Percentiles rank a stretch among this genome's conserved stretches.
Evolutionary conservation across 2,797 vertebrate genomes (phyloP).

Genomic region (Hippoglossus hippoglossus): DNA sequence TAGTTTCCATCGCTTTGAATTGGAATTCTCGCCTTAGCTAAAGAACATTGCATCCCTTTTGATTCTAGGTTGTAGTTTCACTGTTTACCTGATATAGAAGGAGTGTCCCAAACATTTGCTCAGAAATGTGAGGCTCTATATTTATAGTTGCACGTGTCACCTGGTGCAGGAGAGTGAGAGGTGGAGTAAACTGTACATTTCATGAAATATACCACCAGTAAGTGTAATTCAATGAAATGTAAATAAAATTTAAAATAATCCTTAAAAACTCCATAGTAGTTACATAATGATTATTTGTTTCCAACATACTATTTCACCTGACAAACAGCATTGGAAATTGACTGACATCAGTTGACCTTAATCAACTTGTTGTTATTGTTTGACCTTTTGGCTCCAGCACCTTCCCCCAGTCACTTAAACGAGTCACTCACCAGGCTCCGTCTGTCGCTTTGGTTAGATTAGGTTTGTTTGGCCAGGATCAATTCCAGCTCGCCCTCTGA

Average conservation of each 20-base stretch:
- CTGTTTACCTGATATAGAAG: too few relatives aligned
- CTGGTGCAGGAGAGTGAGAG: not conserved
- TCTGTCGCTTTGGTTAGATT: constrained; percentile 48
- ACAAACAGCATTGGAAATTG: not conserved
- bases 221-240: not conserved
- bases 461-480: constrained; percentile 57
- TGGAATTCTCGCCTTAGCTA: too few relatives aligned
- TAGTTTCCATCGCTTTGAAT: too few relatives aligned
- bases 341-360: not conserved
- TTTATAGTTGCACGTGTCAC: not conserved
- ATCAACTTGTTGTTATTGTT: not conserved
- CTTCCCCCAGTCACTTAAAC: constrained; percentile 34
- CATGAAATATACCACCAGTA: not conserved
- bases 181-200: not conserved
- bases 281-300: too few relatives aligned
- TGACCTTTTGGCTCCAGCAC: constrained; percentile 20
- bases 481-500: constrained; percentile 53
- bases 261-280: too few relatives aligned
- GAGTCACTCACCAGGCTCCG: constrained; percentile 35
- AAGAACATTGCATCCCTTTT: too few relatives aligned
- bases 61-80: not conserved
- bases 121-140: not conserved
- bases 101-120: not conserved
- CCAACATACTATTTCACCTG: not conserved
- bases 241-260: not conserved